phyloP scores from a whole-genome alignment of 1,140 invertebrate genomes.

The Scylla paramamosain region DNA sequence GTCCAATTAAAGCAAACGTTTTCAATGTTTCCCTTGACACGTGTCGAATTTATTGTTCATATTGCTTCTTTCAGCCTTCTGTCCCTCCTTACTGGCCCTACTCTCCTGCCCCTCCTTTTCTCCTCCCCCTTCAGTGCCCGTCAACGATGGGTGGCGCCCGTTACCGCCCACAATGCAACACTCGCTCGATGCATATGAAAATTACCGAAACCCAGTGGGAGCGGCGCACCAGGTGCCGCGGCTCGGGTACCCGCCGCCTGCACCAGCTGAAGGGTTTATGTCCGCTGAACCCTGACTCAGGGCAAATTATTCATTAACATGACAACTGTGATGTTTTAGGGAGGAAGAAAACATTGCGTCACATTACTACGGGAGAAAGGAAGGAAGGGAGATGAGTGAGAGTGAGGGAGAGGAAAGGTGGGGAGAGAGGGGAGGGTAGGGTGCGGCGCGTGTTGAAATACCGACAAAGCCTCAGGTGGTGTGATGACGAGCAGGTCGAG shows the following conservation, averaged over 20 bases:
- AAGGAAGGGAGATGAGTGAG: background rate
- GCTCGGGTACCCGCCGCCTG: background rate
- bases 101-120: background rate
- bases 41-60: background rate
- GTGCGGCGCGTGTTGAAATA: too few species aligned
- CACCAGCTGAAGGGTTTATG: background rate
- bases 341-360: background rate
- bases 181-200: background rate
- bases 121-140: background rate
- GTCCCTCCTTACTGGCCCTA: background rate
- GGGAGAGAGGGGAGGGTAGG: background rate
- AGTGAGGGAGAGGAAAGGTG: background rate
- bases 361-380: background rate
- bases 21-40: background rate
- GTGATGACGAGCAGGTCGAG: too few species aligned
- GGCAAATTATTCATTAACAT: constrained; percentile 1
- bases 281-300: background rate
- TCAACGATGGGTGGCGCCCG: constrained; percentile 39
- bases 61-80: background rate
- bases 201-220: background rate
- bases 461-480: too few species aligned
- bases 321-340: background rate
- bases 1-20: constrained; percentile 27
- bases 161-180: background rate
- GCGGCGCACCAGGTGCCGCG: background rate